These are phyloP conservation scores for Alfaro cultratus DNA, from an alignment of 2,797 vertebrate species.

Conservation along the genomic window DNA sequence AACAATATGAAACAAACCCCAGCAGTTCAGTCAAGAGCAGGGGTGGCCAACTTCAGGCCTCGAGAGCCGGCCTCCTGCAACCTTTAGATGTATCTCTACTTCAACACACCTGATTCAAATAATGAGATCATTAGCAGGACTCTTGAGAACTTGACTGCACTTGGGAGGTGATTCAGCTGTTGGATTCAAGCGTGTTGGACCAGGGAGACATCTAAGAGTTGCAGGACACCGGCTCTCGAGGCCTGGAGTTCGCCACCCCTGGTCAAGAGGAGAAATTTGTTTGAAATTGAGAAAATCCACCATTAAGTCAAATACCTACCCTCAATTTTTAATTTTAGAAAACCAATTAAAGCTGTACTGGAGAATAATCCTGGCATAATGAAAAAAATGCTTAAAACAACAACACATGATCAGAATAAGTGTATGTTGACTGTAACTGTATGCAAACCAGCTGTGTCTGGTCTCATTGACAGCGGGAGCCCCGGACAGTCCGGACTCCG, in stretches of 20 bases:
- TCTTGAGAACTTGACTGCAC: too few relatives aligned
- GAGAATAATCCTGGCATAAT: neutral
- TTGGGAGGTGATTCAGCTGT: too few relatives aligned
- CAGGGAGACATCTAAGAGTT: too few relatives aligned
- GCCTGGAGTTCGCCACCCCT: too few relatives aligned
- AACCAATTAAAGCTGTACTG: neutral
- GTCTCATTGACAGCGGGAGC: slow-evolving; percentile 80
- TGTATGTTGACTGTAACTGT: neutral
- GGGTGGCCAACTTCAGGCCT: too few relatives aligned
- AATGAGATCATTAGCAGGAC: too few relatives aligned
- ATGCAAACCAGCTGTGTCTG: neutral
- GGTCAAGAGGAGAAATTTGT: neutral
- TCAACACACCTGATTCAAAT: too few relatives aligned
- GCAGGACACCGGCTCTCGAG: too few relatives aligned
- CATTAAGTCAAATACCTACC: neutral
- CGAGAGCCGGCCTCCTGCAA: too few relatives aligned
- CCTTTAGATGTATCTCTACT: too few relatives aligned
- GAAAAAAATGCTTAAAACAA: neutral
- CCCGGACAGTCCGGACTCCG: slow-evolving; percentile 96
- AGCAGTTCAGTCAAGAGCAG: too few relatives aligned
- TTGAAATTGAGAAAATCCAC: neutral
- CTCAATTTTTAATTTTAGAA: neutral
- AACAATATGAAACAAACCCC: neutral
- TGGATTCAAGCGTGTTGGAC: too few relatives aligned
- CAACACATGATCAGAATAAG: neutral